Conservation (phyloP, 2,797 vertebrate species). For the Takifugu ocellatus region DNA sequence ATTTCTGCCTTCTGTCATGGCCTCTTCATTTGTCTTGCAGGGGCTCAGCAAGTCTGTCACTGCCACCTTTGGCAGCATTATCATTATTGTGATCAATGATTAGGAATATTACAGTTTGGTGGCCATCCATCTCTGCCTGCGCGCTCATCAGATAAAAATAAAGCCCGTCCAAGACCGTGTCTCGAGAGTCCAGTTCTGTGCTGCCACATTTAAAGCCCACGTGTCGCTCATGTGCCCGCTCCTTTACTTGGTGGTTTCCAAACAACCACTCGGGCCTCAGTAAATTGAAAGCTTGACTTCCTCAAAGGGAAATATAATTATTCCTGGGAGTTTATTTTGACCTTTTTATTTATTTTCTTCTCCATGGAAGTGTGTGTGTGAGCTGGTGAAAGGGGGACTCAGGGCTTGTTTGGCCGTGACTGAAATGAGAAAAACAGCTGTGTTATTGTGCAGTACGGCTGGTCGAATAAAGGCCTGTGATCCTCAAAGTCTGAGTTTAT, state of each 20-base stretch:
- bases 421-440: constrained; percentile 24
- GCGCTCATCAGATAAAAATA: constrained; percentile 66
- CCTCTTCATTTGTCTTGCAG: constrained; percentile 57
- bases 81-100: constrained; percentile 75
- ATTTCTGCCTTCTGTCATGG: constrained; percentile 55
- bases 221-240: constrained; percentile 39
- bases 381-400: constrained; percentile 7
- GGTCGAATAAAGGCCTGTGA: constrained; percentile 22
- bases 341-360: constrained; percentile 23
- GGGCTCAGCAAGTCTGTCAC: constrained; percentile 63
- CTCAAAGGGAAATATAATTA: constrained; percentile 60
- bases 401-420: constrained; percentile 20
- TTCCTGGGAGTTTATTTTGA: constrained; percentile 39
- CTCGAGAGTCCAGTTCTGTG: constrained; percentile 20
- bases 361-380: constrained; percentile 13
- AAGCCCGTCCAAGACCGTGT: constrained; percentile 42
- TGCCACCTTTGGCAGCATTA: constrained; percentile 70
- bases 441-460: constrained; percentile 24
- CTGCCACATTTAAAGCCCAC: constrained; percentile 23
- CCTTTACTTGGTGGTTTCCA: constrained; percentile 61
- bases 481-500: constrained; percentile 4
- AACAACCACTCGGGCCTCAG: constrained; percentile 64
- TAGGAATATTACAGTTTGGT: constrained; percentile 67
- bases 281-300: constrained; percentile 67
- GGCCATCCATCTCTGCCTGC: constrained; percentile 62